phyloP scores from a whole-genome alignment of 2,888 invertebrate species.

The Cyclophora punctaria region DNA sequence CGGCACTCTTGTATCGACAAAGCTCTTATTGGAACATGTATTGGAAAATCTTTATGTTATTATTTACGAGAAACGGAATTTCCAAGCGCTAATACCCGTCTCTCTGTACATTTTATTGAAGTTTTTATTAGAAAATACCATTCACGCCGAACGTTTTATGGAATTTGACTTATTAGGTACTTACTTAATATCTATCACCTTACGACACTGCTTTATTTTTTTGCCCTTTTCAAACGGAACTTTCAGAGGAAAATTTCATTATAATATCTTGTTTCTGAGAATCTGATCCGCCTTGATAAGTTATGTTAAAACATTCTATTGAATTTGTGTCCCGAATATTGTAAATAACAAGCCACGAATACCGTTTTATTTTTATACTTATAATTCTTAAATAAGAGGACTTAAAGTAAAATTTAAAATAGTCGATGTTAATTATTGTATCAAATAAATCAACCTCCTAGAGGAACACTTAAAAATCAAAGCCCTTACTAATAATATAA shows the following conservation, averaged over 20 bases:
- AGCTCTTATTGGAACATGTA: slow-evolving; percentile 49
- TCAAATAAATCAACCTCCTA: too few species aligned
- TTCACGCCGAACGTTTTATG: slow-evolving; percentile 31
- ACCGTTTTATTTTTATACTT: too few species aligned
- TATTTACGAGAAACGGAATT: slow-evolving; percentile 57
- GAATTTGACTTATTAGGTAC: slow-evolving; percentile 32
- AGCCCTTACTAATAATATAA: too few species aligned
- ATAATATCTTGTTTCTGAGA: slow-evolving; percentile 28
- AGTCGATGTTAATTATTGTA: too few species aligned
- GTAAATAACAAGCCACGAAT: too few species aligned
- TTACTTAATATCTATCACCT: slow-evolving; percentile 5
- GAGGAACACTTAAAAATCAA: too few species aligned
- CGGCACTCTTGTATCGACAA: slow-evolving; percentile 5
- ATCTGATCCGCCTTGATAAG: too few species aligned
- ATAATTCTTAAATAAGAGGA: too few species aligned
- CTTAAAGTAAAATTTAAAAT: too few species aligned
- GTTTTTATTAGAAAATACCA: slow-evolving; percentile 64
- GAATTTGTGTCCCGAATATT: too few species aligned
- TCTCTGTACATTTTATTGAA: slow-evolving; percentile 52
- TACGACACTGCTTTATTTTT: slow-evolving; percentile 16
- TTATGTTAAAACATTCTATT: too few species aligned
- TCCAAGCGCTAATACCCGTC: slow-evolving; percentile 56
- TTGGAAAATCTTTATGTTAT: slow-evolving; percentile 65
- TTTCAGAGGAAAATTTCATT: slow-evolving; percentile 29
- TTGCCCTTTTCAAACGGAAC: slow-evolving; percentile 15